Percentiles rank a stretch among this genome's conserved stretches.
Evolutionary conservation across 1,140 invertebrate species (phyloP).

Genomic region (Polypedilum pembai): DNA sequence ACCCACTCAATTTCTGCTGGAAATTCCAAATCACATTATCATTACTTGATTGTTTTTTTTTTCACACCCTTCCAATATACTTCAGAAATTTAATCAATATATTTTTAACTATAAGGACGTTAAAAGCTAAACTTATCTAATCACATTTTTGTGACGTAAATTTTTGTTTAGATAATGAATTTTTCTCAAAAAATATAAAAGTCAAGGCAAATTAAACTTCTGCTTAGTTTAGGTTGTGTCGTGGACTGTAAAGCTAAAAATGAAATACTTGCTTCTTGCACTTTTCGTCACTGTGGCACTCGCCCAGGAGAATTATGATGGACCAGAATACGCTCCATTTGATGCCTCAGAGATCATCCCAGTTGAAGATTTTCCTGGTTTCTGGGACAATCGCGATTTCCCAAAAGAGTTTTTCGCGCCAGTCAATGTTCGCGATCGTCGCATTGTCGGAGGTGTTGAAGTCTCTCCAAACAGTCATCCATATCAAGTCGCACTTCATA

Average conservation of each 20-base stretch:
- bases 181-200: too few relatives aligned
- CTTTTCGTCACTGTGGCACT: not conserved
- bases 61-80: too few relatives aligned
- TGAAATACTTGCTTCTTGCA: not conserved
- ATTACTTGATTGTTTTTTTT: too few relatives aligned
- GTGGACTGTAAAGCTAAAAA: not conserved
- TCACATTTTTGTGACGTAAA: too few relatives aligned
- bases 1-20: too few relatives aligned
- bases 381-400: not conserved
- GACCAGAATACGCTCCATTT: slow-evolving; percentile 10
- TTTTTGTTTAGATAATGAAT: too few relatives aligned
- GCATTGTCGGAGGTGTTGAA: slow-evolving; percentile 44
- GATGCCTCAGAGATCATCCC: not conserved
- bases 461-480: slow-evolving; percentile 45
- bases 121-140: too few relatives aligned
- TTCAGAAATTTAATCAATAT: too few relatives aligned
- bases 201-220: too few relatives aligned
- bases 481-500: slow-evolving; percentile 48
- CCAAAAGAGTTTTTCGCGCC: not conserved
- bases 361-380: not conserved
- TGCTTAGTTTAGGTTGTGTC: too few relatives aligned
- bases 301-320: not conserved
- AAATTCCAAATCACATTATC: too few relatives aligned
- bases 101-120: too few relatives aligned
- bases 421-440: not conserved